A percentile compares a stretch with the other conserved stretches of the same genome.
Evolutionary conservation across 2,888 invertebrate species (phyloP).

Genomic region (Eulithis testata): DNA sequence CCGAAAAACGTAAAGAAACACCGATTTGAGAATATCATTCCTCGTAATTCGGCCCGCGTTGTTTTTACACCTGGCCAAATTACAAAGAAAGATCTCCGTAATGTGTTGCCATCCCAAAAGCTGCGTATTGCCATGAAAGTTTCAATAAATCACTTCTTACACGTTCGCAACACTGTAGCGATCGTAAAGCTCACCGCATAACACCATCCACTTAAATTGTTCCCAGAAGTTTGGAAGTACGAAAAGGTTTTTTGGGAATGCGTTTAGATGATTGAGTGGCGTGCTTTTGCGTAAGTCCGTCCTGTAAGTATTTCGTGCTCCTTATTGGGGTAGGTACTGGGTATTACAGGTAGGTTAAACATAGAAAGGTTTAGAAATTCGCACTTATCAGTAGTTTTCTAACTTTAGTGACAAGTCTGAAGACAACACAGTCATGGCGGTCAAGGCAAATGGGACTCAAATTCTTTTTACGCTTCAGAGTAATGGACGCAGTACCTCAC

Average conservation of each 20-base stretch:
- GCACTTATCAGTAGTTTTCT: too few relatives aligned
- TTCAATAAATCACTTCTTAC: constrained; percentile 43
- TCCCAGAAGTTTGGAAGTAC: constrained; percentile 35
- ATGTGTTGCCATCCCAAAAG: constrained; percentile 37
- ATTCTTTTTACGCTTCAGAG: too few relatives aligned
- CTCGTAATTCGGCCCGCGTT: constrained; percentile 1
- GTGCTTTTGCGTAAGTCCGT: constrained; percentile 21
- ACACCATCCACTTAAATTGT: constrained; percentile 43
- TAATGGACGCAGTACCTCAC: too few relatives aligned
- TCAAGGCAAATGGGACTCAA: too few relatives aligned
- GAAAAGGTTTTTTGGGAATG: constrained; percentile 35
- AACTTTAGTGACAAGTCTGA: too few relatives aligned
- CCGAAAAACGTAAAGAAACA: background rate
- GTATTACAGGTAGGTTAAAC: too few relatives aligned
- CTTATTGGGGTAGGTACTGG: too few relatives aligned
- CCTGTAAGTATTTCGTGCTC: background rate
- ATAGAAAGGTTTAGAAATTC: too few relatives aligned
- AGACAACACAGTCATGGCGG: too few relatives aligned
- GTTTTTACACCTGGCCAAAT: constrained; percentile 11
- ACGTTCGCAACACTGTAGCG: constrained; percentile 56
- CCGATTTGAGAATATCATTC: background rate
- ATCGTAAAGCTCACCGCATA: constrained; percentile 46
- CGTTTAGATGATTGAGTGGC: constrained; percentile 29
- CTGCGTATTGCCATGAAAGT: constrained; percentile 37
- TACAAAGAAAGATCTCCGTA: constrained; percentile 19